Base-by-base conservation (phyloP, 2,888 invertebrate genomes). In the Tinea trinotella region DNA sequence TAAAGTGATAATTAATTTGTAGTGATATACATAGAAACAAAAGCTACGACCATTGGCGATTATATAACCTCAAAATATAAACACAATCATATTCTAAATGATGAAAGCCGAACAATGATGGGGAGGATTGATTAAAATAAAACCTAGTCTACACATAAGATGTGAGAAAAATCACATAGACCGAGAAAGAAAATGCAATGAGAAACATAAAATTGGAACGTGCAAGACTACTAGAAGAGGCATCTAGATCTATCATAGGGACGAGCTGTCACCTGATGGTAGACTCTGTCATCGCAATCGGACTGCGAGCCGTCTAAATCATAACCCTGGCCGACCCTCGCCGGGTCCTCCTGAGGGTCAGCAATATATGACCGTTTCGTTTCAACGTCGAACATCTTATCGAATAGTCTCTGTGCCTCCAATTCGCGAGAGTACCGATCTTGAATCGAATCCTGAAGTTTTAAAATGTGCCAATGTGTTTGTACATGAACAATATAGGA, bases 371-470 rank as follows among this genome's bases (percentile, higher is more conserved):
- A 74, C 67, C 76, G 81, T 81, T 84, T 87, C 67, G 79, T 71
- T 66, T 86, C 85, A 61, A 82, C 79, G 71, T 86, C 86, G 76
- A 87, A 87, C 86, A 87, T 87, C 82, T 87, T 87, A 83, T 87
- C 86, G 77, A 86, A 87, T 64, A 87, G 85, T 79, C 85, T 76
- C 74, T 86, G 84, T 66, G 85, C 85, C 71, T 86, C 85, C 77
- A 84, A 76, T 77, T 86, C 86, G 70, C 86, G 87, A 78, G 86
- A 87, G 84, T 86, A 87, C 68, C 84, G 80, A 80, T 84, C 86
- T 71, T 78, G 81, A 70, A 87, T 79, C 69, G 81, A 71, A 61
- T 80, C 85, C 85, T 85, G 85, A 70, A 79, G 40, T 12, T 40
- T 40, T 40, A 40, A 40, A 40, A 40, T 6, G 40, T 40, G 15